Base-by-base conservation (phyloP, 2,113 vertebrate species). In the Lamprologus callipterus region DNA sequence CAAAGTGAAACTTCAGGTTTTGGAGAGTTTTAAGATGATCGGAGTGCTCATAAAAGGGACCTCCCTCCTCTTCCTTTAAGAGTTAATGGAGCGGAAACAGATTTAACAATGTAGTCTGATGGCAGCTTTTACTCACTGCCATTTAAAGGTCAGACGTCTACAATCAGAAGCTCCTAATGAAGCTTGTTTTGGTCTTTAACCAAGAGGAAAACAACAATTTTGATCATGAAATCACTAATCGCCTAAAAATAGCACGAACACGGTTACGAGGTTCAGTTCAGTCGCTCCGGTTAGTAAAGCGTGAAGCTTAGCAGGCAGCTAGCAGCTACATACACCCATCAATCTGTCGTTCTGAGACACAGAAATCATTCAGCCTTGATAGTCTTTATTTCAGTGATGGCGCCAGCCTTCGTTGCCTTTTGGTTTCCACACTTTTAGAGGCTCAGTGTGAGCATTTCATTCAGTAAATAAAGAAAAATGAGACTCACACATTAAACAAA, bases 381-480 rank as follows among this genome's bases (percentile, higher is more conserved):
- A 33, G 0, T 33, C 13, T 9, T 60, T 3, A 60, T 60, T 33
- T 63, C 8, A 19, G 23, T 33, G 58, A 63, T 19, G 16, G 58
- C 0, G 4, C 28, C 4, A n/a, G 58, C 58, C 31, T 63, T 33
- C 9, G 2, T 11, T 35, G 31, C 6, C 31, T 7, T 14, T 63
- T 63, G 2, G 1, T 35, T 0, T n/a, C 31, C 58, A 35, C 17
- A 63, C 35, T 40, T 40, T 40, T 68, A 68, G 0, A 68, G 33
- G 0, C 33, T 68, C 63, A 13, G 11, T 13, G 19, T 37, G 17
- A 21, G 0, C 33, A 37, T 68, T 3, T 68, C 0, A 17, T 0
- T 73, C 68, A 45, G 9, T 7, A 26, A 45, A 73, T 73, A 73
- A 68, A 40, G 3, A 73, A 45, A 73, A 73, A 45, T 16, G 21